Conservation (phyloP, 2,113 vertebrate species). For the Cyanoliseus patagonus region DNA sequence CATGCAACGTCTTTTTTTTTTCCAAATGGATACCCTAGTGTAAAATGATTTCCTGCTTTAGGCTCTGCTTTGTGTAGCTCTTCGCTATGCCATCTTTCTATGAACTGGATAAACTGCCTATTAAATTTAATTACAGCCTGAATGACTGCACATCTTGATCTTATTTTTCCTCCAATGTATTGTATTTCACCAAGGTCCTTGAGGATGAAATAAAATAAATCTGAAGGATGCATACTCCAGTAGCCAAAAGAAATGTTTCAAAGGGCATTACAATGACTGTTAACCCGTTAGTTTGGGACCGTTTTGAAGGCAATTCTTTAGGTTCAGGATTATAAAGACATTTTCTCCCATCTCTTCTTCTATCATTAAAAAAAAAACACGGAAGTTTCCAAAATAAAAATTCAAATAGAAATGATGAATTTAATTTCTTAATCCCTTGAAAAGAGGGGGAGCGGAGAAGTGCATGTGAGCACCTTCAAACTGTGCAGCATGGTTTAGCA, state of each 20-base stretch:
- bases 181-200: constrained; percentile 74
- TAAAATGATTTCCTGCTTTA: constrained; percentile 75
- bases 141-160: constrained; percentile 76
- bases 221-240: constrained; percentile 50
- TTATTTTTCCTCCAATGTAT: constrained; percentile 65
- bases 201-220: constrained; percentile 73
- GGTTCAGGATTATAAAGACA: neutral
- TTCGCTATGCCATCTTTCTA: constrained; percentile 71
- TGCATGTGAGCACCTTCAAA: accelerated
- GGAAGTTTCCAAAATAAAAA: neutral
- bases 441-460: neutral
- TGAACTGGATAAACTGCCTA: constrained; percentile 79
- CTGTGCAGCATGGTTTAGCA: neutral
- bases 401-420: neutral
- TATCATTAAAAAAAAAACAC: neutral
- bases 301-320: neutral
- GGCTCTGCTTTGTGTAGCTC: constrained; percentile 72
- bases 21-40: constrained; percentile 80
- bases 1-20: constrained; percentile 74
- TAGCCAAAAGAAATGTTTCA: constrained; percentile 32
- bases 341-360: neutral
- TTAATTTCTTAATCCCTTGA: neutral
- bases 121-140: constrained; percentile 82
- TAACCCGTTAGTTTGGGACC: constrained; percentile 19
- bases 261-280: constrained; percentile 19